phyloP scores from a whole-genome alignment of 2,797 vertebrate species.

The Paguma larvata region DNA sequence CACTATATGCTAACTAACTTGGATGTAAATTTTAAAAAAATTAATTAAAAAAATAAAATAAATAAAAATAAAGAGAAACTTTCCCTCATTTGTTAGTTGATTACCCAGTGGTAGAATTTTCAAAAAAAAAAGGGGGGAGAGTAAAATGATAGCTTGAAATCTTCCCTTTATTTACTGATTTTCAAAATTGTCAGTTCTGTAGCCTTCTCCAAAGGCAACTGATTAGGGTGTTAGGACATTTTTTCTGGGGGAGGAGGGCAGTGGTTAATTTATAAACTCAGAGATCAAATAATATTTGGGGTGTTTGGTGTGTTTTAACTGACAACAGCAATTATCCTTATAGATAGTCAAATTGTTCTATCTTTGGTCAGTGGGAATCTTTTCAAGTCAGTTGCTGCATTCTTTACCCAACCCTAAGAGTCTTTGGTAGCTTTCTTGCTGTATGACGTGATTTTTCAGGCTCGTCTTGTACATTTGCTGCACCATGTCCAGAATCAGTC shows the following conservation, averaged over 20 bases:
- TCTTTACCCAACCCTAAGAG: not conserved
- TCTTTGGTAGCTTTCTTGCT: not conserved
- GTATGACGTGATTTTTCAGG: not conserved
- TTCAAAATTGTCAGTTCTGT: not conserved
- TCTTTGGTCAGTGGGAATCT: not conserved
- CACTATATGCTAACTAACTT: too few relatives aligned
- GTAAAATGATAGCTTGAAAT: not conserved
- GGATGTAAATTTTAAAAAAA: too few relatives aligned
- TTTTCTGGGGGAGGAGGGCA: rapidly evolving
- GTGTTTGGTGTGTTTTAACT: not conserved
- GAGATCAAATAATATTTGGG: not conserved
- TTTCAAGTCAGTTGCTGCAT: not conserved
- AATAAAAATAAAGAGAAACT: not conserved
- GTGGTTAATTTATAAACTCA: not conserved
- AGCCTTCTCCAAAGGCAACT: not conserved
- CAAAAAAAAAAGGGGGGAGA: not conserved
- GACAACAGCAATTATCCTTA: not conserved
- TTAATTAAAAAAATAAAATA: too few relatives aligned
- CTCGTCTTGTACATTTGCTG: not conserved
- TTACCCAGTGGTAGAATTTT: not conserved
- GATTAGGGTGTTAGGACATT: not conserved
- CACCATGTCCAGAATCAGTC: not conserved
- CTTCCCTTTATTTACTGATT: not conserved
- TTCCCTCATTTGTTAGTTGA: not conserved
- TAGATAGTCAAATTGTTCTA: not conserved